Evolutionary conservation across 2,888 invertebrate genomes (phyloP).

Genomic region (Crepidodera aurea): DNA sequence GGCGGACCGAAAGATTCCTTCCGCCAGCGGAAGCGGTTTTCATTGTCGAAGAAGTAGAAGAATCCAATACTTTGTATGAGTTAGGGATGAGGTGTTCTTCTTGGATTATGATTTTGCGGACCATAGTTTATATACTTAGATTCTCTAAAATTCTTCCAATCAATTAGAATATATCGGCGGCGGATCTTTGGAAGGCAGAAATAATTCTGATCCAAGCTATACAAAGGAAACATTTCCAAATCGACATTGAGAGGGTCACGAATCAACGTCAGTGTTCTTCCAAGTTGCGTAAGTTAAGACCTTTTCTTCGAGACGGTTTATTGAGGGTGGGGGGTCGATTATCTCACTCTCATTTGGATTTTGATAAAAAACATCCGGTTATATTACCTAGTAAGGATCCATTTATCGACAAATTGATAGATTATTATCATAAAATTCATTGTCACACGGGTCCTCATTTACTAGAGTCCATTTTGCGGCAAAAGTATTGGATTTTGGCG

Average conservation of each 20-base stretch:
- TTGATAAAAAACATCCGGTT: neutral
- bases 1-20: neutral
- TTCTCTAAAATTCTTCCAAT: constrained; percentile 10
- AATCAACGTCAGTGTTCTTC: neutral
- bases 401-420: constrained; percentile 3
- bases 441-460: constrained; percentile 12
- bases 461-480: constrained; percentile 1
- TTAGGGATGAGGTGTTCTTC: constrained; percentile 7
- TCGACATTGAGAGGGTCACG: neutral
- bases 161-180: neutral
- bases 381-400: constrained; percentile 15
- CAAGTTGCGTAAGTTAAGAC: neutral
- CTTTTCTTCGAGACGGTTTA: constrained; percentile 7
- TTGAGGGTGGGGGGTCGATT: neutral
- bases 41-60: neutral
- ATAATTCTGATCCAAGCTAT: neutral
- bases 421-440: constrained; percentile 17
- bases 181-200: neutral
- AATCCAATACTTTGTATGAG: neutral
- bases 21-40: neutral
- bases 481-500: constrained; percentile 20
- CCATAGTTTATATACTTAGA: constrained; percentile 2
- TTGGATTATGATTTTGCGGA: constrained; percentile 3
- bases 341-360: neutral
- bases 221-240: neutral